Conservation (phyloP, 2,113 vertebrate genomes). For the Hippolais icterina region DNA sequence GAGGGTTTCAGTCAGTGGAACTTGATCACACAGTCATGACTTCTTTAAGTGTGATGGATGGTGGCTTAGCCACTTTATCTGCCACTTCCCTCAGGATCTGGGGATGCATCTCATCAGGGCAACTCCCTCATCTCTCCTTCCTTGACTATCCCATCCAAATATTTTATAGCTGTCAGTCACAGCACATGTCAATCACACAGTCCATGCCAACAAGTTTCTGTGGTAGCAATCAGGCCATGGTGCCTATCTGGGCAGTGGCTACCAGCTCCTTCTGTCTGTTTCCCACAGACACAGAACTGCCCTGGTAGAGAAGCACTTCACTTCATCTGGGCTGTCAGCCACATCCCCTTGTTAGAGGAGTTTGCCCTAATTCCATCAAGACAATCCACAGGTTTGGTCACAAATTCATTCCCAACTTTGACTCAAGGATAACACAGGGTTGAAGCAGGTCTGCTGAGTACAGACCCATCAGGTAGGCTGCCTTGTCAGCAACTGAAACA, state of each 20-base stretch:
- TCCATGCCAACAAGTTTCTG: background rate
- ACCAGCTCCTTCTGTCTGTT: background rate
- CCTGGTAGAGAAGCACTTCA: background rate
- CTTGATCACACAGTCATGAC: background rate
- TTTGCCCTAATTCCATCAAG: background rate
- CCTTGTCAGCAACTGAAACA: background rate
- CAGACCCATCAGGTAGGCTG: background rate
- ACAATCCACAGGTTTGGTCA: background rate
- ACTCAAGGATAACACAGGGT: background rate
- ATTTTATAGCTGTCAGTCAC: background rate
- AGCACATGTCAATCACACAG: background rate
- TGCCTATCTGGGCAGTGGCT: background rate
- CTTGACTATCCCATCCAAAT: background rate
- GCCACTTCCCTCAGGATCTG: background rate
- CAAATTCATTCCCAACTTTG: background rate
- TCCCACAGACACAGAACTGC: background rate
- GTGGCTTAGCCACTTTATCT: background rate
- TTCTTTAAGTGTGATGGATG: background rate
- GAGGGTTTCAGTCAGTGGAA: background rate
- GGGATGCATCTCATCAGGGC: background rate
- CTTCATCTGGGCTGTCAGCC: background rate
- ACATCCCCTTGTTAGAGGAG: background rate
- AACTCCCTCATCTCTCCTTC: background rate
- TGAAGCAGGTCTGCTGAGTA: background rate
- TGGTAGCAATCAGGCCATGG: background rate